Evolutionary conservation across 1,140 invertebrate species (phyloP), one percentile per base, ranked within the genome.

Genomic region (Sipha flava): DNA sequence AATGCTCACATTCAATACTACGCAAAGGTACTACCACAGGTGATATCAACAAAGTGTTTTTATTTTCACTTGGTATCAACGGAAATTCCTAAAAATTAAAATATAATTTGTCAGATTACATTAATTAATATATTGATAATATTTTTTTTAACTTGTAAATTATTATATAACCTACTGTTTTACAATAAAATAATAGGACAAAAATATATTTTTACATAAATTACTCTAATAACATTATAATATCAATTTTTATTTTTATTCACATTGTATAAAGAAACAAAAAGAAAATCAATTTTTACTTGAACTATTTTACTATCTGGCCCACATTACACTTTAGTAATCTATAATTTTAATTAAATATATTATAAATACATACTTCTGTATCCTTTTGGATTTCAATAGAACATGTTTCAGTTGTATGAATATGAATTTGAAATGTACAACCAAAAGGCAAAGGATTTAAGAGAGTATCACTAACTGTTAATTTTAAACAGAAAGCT

Each of bases 401-500:
- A 47, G 88, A 87, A 9, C 86, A 85, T 37, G 87, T 86, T 84
- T 90, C 88, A 82, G 87, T 87, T 14, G 89, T 89, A 70, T 88
- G 84, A 49, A 90, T 84, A 75, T 87, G 85, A 45, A 90, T 87
- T 18, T 84, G 85, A 83, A 90, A 91, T 75, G 87, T 87, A 59
- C 83, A 83, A 72, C 87, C 85, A 57, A 88, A 85, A 7, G 88
- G 87, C 14, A 89, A 82, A 64, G 85, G 83, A 81, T 86, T 86
- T 12, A 89, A 85, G 80, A 87, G 87, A 16, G 85, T 82, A 57
- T 84, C 83, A 21, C 86, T 82, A 79, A 86, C 86, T 2, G 86
- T 85, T 59, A 90, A 81, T 82, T 88, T 88, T 23, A 90, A 84
- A 81, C 87, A 89, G 82, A 90, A 87, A 21, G 87, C 87, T 80